These are phyloP conservation scores for Nipponacmea schrenckii DNA, from an alignment of 2,888 invertebrate genomes.

Conservation along the genomic window DNA sequence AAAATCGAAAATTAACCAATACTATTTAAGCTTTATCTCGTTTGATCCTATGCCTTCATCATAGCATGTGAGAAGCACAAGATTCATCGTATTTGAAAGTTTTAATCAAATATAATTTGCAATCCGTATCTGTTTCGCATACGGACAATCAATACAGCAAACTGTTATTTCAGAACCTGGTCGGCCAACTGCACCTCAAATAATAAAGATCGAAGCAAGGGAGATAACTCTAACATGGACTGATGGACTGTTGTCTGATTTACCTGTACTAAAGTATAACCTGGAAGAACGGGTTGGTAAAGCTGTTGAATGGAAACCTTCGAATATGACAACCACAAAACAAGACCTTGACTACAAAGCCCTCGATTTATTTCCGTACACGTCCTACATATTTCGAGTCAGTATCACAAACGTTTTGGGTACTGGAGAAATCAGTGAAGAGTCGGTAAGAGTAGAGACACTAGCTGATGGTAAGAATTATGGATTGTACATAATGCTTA, in stretches of 20 bases:
- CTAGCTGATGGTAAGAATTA: conserved; percentile 1
- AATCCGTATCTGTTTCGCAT: no score
- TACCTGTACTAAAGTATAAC: background rate
- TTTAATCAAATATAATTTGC: no score
- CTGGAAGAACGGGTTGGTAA: background rate
- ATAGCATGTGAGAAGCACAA: no score
- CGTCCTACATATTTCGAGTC: background rate
- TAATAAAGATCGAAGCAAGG: background rate
- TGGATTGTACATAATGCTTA: no score
- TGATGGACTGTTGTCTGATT: background rate
- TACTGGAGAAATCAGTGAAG: background rate
- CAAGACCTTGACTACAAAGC: background rate
- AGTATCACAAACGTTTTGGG: background rate
- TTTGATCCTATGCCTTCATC: no score
- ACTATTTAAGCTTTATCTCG: no score
- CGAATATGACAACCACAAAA: background rate
- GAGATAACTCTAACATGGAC: background rate
- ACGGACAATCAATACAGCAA: no score
- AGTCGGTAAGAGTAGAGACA: background rate
- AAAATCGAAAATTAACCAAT: no score
- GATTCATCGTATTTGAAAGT: no score
- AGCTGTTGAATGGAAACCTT: background rate
- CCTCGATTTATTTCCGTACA: background rate
- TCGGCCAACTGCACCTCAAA: background rate
- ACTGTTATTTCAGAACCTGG: background rate